A percentile compares a stretch with the other conserved stretches of the same genome.
Conservation (phyloP, 2,888 invertebrate species). For the Ectemnius continuus region DNA sequence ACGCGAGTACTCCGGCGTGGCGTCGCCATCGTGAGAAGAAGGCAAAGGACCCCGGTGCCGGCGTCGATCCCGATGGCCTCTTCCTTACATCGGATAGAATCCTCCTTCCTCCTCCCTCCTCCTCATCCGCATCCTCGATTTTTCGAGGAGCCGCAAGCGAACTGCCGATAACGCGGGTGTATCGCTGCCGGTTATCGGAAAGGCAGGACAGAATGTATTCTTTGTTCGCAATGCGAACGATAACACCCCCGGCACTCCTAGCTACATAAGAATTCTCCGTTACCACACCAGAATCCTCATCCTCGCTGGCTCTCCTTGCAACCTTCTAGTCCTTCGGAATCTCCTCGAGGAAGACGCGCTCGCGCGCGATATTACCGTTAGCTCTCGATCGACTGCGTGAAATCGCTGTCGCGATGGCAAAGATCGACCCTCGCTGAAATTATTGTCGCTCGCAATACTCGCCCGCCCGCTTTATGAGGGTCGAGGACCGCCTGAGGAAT, state of each 20-base stretch:
- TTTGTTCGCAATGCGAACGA: constrained; percentile 28
- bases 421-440: constrained; percentile 11
- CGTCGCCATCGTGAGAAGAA: constrained; percentile 50
- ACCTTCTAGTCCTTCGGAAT: constrained; percentile 15
- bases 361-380: constrained; percentile 2
- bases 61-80: constrained; percentile 36
- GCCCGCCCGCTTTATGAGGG: too few relatives aligned
- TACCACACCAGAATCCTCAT: too few relatives aligned
- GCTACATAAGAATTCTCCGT: too few relatives aligned
- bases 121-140: neutral
- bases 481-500: too few relatives aligned
- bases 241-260: too few relatives aligned
- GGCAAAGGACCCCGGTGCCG: constrained; percentile 53
- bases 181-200: constrained; percentile 30
- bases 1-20: neutral
- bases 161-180: constrained; percentile 35
- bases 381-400: constrained; percentile 1
- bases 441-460: neutral
- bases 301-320: too few relatives aligned
- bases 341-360: neutral
- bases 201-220: constrained; percentile 21
- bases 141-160: constrained; percentile 30
- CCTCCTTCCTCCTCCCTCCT: neutral
- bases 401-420: constrained; percentile 11
- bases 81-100: constrained; percentile 45